Conservation (phyloP, 2,797 vertebrate species). For the Chelon labrosus region DNA sequence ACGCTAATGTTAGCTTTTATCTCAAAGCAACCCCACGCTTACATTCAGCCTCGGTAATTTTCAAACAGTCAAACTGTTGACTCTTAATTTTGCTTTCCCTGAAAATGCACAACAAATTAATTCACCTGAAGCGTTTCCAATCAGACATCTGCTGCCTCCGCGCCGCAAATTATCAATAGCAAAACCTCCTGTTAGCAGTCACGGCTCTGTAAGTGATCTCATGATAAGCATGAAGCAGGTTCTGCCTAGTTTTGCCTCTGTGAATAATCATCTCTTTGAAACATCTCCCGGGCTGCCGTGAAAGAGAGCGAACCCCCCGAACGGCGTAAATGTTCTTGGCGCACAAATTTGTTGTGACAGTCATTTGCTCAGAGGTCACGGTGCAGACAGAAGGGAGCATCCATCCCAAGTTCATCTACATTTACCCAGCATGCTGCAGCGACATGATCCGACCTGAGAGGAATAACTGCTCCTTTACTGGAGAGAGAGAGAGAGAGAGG, state of each 20-base stretch:
- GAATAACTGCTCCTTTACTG: background rate
- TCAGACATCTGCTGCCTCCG: too few relatives aligned
- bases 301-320: slow-evolving; percentile 3
- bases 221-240: background rate
- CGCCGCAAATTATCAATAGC: background rate
- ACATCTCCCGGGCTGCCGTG: background rate
- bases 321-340: background rate
- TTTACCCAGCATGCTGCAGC: slow-evolving; percentile 13
- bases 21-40: too few relatives aligned
- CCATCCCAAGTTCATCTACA: slow-evolving; percentile 3
- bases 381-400: slow-evolving; percentile 30
- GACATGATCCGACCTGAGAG: slow-evolving; percentile 18
- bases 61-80: too few relatives aligned
- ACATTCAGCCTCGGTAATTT: too few relatives aligned
- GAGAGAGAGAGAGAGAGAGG: background rate
- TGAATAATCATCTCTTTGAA: slow-evolving; percentile 9
- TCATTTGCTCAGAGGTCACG: slow-evolving; percentile 24
- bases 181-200: too few relatives aligned
- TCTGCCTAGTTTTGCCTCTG: background rate
- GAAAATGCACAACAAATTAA: too few relatives aligned
- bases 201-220: background rate
- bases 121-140: too few relatives aligned
- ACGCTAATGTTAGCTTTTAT: too few relatives aligned
- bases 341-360: slow-evolving; percentile 40
- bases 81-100: too few relatives aligned